Evolutionary conservation across 2,888 invertebrate genomes (phyloP), one percentile per base, ranked within the genome.

Genomic region (Tetropium fuscum): DNA sequence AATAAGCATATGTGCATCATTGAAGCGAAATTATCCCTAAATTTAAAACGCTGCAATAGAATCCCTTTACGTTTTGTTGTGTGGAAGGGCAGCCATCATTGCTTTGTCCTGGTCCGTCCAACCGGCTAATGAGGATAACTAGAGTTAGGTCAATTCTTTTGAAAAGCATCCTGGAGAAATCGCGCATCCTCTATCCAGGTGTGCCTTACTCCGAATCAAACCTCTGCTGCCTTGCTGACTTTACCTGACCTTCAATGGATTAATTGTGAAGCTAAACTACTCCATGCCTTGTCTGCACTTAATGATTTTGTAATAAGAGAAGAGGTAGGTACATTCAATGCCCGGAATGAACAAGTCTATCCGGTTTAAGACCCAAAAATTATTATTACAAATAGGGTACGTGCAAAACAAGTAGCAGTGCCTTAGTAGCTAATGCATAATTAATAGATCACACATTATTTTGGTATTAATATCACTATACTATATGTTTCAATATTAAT

Each of bases 71-170:
- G 43, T 63, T n/a, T 65, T 63, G 63, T 66, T 58, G 60, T 65
- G 59, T 61, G 66, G 66, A 67, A 72, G 75, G 72, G 72, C 77
- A 66, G 76, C 71, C 72, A 74, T 75, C 73, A 70, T 71, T 60
- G 63, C 60, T 68, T 80, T 80, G 75, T 80, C 64, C 73, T 44
- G 72, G 69, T 51, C 67, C 79, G 75, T 62, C 76, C 78, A 74
- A 76, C 76, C 81, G 78, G 68, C 78, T 80, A 81, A 81, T 81
- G 76, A 81, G 81, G 80, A 80, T 81, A 79, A 80, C 81, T 79
- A 78, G 78, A 81, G 81, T 81, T 81, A 81, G 80, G 80, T 81
- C 80, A 81, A 78, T 79, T 80, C 80, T 79, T 79, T 80, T 74
- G 75, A 79, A 76, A 73, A 60, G 53, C 63, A 51, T 60, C 36